Evolutionary conservation across 2,113 vertebrate genomes (phyloP).

Genomic region (Heterochromis multidens): DNA sequence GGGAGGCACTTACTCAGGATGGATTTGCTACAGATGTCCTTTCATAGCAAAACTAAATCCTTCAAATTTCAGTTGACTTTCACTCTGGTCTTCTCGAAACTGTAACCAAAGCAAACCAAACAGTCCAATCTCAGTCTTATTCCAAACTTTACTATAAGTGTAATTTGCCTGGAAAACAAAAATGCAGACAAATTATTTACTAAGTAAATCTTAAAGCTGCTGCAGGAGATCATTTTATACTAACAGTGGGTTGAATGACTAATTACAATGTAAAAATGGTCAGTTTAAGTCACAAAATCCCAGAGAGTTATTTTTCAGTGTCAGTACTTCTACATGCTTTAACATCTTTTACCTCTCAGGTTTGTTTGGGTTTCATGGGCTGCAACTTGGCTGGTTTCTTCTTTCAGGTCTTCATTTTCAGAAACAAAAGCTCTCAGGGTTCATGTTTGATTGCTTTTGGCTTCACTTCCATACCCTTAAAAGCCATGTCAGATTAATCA

Average conservation of each 20-base stretch:
- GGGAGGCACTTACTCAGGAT: not conserved
- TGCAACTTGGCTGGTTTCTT: not conserved
- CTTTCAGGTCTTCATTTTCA: not conserved
- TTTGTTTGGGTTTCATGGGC: not conserved
- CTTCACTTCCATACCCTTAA: fast-evolving
- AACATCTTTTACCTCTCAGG: not conserved
- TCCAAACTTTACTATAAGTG: not conserved
- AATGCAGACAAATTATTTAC: too few relatives aligned
- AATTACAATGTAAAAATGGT: too few relatives aligned
- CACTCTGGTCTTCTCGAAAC: fast-evolving
- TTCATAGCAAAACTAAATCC: not conserved
- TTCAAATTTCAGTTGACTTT: not conserved
- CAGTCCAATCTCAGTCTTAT: too few relatives aligned
- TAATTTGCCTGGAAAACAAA: not conserved
- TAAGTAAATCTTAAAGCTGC: too few relatives aligned
- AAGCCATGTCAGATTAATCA: not conserved
- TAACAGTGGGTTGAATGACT: not conserved
- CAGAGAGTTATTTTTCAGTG: not conserved
- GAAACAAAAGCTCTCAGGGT: not conserved
- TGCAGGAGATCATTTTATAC: not conserved
- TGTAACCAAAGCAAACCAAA: not conserved
- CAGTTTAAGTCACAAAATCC: not conserved
- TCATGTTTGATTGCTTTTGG: not conserved
- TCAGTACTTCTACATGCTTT: fast-evolving
- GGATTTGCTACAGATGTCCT: not conserved